These are phyloP conservation scores for Drosophila gunungcola DNA, from an alignment of 1,140 invertebrate species.

Conservation along the genomic window DNA sequence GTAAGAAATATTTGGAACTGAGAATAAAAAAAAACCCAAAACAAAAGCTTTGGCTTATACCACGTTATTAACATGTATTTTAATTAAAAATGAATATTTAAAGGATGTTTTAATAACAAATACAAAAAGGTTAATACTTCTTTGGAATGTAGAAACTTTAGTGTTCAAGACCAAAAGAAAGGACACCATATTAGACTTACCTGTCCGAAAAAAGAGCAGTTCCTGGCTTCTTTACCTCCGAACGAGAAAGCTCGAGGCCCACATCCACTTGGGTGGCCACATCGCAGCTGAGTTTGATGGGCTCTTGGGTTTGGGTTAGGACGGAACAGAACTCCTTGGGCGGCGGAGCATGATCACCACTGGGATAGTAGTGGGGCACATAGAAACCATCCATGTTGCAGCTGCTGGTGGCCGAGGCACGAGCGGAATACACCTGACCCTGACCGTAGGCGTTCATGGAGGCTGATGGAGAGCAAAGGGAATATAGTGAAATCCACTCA, in stretches of 20 bases:
- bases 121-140: too few relatives aligned
- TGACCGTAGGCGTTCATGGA: slow-evolving; percentile 55
- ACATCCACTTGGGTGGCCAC: slow-evolving; percentile 50
- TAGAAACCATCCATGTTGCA: slow-evolving; percentile 32
- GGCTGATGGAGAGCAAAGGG: slow-evolving; percentile 14
- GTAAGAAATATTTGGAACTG: too few relatives aligned
- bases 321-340: slow-evolving; percentile 16
- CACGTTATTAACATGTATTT: too few relatives aligned
- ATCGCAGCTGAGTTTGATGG: slow-evolving; percentile 35
- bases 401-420: slow-evolving; percentile 35
- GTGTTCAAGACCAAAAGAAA: too few relatives aligned
- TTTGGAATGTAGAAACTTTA: too few relatives aligned
- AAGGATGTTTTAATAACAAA: too few relatives aligned
- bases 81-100: too few relatives aligned
- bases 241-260: background rate
- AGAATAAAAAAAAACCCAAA: too few relatives aligned
- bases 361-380: slow-evolving; percentile 14
- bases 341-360: background rate
- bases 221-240: background rate
- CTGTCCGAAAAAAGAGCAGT: background rate
- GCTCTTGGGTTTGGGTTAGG: slow-evolving; percentile 17
- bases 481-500: background rate
- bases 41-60: too few relatives aligned
- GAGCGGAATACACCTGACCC: slow-evolving; percentile 45
- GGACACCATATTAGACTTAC: slow-evolving; percentile 10